phyloP scores from a whole-genome alignment of 1,140 invertebrate species.

The Pseudobourletiella spinata region DNA sequence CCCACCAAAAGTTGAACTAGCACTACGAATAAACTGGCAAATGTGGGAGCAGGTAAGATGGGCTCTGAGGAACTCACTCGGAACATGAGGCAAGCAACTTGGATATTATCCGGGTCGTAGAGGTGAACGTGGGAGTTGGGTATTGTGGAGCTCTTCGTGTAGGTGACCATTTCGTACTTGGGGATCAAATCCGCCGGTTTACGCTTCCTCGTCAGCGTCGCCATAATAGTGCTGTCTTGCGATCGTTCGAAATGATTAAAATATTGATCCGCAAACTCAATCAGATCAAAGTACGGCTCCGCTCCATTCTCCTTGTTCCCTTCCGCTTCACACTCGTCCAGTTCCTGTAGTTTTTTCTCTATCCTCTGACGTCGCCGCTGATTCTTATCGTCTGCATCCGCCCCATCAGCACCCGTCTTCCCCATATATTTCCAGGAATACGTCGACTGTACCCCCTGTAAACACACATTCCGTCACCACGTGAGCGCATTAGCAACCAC shows the following conservation, averaged over 20 bases:
- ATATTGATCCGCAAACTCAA: slow-evolving; percentile 87
- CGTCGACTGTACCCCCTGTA: slow-evolving; percentile 15
- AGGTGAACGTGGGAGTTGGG: slow-evolving; percentile 90
- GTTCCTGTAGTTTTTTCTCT: slow-evolving; percentile 72
- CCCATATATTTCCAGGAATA: slow-evolving; percentile 21
- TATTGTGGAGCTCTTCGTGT: slow-evolving; percentile 75
- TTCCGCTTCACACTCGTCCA: slow-evolving; percentile 47
- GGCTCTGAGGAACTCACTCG: slow-evolving; percentile 58
- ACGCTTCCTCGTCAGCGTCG: slow-evolving; percentile 71
- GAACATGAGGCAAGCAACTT: slow-evolving; percentile 66
- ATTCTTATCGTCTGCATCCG: slow-evolving; percentile 51
- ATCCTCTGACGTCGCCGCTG: slow-evolving; percentile 70
- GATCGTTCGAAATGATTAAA: slow-evolving; percentile 83
- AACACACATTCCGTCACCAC: too few species aligned
- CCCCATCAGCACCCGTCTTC: neutral
- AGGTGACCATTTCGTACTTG: slow-evolving; percentile 87
- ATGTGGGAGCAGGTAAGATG: too few species aligned
- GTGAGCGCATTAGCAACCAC: neutral
- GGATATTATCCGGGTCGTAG: slow-evolving; percentile 89
- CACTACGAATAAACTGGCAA: too few species aligned
- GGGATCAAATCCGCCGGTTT: slow-evolving; percentile 66
- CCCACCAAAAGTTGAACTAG: too few species aligned
- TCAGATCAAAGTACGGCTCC: slow-evolving; percentile 62
- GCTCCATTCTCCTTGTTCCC: slow-evolving; percentile 49
- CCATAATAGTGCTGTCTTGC: slow-evolving; percentile 75